phyloP scores from a whole-genome alignment of 2,797 vertebrate genomes.

The Enteromius fasciolatus region DNA sequence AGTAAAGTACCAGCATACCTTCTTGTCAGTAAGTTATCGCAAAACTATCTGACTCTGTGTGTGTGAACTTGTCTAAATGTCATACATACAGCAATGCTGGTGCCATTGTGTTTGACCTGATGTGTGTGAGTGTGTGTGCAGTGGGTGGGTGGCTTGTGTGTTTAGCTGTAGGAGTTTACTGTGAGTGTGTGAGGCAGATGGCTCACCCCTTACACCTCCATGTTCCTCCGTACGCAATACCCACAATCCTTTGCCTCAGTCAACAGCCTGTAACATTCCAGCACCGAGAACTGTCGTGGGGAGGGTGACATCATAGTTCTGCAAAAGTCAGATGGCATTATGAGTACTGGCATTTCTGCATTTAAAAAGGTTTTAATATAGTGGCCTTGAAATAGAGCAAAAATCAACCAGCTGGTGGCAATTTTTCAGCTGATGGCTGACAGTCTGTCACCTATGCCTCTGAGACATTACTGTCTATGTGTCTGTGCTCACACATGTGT shows the following conservation, averaged over 20 bases:
- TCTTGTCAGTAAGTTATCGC: constrained; percentile 17
- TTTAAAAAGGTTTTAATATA: background rate
- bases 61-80: constrained; percentile 31
- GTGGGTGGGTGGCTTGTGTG: constrained; percentile 52
- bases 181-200: constrained; percentile 49
- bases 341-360: background rate
- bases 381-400: background rate
- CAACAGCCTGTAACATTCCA: constrained; percentile 61
- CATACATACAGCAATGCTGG: constrained; percentile 22
- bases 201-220: constrained; percentile 45
- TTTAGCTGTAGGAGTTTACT: constrained; percentile 54
- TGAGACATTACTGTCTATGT: constrained; percentile 31
- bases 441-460: constrained; percentile 16
- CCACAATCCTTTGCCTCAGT: constrained; percentile 54
- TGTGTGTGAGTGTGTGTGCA: constrained; percentile 24
- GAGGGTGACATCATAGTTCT: constrained; percentile 48
- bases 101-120: constrained; percentile 14
- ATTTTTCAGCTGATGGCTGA: background rate
- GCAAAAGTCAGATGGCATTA: background rate
- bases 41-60: constrained; percentile 23
- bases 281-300: background rate
- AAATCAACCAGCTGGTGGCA: background rate
- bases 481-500: constrained; percentile 46
- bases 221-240: constrained; percentile 50
- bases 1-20: constrained; percentile 6